Percentiles rank a stretch among this genome's conserved stretches.
These are phyloP conservation scores for Montipora cactus DNA, from an alignment of 64 coral and sea anemone species.

Conservation along the genomic window DNA sequence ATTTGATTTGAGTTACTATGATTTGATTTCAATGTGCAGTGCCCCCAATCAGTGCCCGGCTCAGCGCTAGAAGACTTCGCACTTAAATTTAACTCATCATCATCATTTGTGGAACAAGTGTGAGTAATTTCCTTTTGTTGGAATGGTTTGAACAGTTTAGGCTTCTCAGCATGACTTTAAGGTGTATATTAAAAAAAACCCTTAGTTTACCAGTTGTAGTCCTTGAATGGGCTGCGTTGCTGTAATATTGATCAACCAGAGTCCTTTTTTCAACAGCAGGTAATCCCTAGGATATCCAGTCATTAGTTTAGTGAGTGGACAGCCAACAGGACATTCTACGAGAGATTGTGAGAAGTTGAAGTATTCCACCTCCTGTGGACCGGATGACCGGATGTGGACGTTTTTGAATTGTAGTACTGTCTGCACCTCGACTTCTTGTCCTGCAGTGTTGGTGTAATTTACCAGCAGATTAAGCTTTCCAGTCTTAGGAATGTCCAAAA, in stretches of 20 bases:
- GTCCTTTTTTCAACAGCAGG: constrained; percentile 32
- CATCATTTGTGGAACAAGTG: too few species aligned
- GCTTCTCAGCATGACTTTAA: not conserved
- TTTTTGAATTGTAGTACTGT: constrained; percentile 11
- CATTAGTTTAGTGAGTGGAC: not conserved
- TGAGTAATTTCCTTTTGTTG: too few species aligned
- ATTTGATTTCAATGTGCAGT: too few species aligned
- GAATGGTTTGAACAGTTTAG: not conserved
- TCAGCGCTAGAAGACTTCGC: too few species aligned
- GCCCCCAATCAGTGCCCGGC: too few species aligned
- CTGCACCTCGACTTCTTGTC: not conserved
- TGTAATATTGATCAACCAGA: constrained; percentile 31
- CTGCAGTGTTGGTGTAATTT: not conserved
- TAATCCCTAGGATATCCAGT: not conserved
- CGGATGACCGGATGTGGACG: not conserved
- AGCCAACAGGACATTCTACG: not conserved
- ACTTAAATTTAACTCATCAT: too few species aligned
- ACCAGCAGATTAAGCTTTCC: constrained; percentile 56
- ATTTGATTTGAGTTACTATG: too few species aligned
- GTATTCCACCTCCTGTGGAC: not conserved
- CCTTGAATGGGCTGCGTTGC: not conserved
- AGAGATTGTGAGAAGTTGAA: not conserved
- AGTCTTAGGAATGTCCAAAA: constrained; percentile 59
- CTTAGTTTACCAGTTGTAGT: constrained; percentile 51
- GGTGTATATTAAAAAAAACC: not conserved